phyloP scores from a whole-genome alignment of 2,797 vertebrate genomes.

The Myiothlypis coronata region DNA sequence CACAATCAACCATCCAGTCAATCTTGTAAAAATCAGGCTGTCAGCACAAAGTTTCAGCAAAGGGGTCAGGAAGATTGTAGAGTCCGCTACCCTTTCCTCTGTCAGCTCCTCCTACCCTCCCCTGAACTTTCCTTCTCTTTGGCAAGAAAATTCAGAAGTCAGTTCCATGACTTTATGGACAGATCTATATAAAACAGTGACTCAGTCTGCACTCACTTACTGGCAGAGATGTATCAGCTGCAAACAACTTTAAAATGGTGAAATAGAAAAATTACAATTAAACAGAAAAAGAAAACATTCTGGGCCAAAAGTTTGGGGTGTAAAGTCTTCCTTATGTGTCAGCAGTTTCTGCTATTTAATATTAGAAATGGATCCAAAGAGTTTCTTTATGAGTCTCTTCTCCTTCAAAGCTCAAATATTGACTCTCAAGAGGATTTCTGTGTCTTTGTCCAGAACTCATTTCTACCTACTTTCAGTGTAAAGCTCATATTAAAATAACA shows the following conservation, averaged over 20 bases:
- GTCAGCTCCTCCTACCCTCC: background rate
- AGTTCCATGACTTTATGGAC: conserved; percentile 28
- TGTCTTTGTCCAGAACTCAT: background rate
- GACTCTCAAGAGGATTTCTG: background rate
- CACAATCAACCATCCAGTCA: background rate
- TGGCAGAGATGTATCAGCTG: conserved; percentile 26
- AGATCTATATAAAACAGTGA: conserved; percentile 40
- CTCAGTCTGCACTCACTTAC: conserved; percentile 34
- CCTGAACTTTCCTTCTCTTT: conserved; percentile 9
- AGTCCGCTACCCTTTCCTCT: background rate
- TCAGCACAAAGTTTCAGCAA: background rate
- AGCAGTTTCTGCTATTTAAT: background rate
- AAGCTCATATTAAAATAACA: background rate
- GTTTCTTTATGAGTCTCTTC: background rate
- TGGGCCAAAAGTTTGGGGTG: background rate
- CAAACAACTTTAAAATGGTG: conserved; percentile 16
- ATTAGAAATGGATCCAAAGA: background rate
- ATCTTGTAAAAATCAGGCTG: background rate
- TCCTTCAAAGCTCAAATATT: background rate
- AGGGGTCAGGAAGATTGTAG: background rate
- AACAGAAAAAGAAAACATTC: conserved; percentile 12
- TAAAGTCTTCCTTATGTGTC: background rate
- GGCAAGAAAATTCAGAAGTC: conserved; percentile 31
- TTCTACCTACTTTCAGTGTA: background rate
- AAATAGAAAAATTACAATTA: conserved; percentile 29